Base-by-base conservation (phyloP, 2,888 invertebrate species). In the Dichetophora obliterata region DNA sequence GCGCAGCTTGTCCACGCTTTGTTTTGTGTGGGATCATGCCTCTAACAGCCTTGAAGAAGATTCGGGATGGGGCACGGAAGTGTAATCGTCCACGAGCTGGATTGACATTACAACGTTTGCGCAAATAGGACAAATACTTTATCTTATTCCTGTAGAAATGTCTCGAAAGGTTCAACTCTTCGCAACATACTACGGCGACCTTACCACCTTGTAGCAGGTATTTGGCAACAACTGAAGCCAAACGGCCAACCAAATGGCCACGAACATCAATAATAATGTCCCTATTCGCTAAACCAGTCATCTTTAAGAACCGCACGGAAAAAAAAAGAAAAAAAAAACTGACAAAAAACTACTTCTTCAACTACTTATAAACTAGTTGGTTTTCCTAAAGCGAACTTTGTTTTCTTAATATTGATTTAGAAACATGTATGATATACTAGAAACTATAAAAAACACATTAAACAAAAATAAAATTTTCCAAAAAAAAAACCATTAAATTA, bases 11-110 rank as follows among this genome's bases (percentile, higher is more conserved):
- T 82, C 99, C 99, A 84, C 99, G 95, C 90, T 95, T 94, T 82
- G 97, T 96, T 91, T 99, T 99, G 92, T 99, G 98, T 86, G 99
- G 99, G 86, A 99, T 92, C 99, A 99, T 99, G 83, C 99, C 99
- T 92, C 98, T 92, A 80, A 99, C 97, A 85, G 98, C 96, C 90
- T 98, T 96, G 95, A 95, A 97, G 90, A 99, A 95, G 87, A 99
- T 97, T 91, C 97, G 96, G 86, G 96, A 95, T 69, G 99, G 99
- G 79, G 99, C 98, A 89, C 99, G 94, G 91, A 96, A 97, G 90
- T 99, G 99, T 94, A 96, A 99, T 71, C 99, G 99, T 82, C 99
- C 99, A 90, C 98, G 94, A 80, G 96, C 95, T 74, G 99, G 99
- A 90, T 99, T 99, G 48, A 99, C 97, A 91, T 99, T 99, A 91